These are phyloP conservation scores for Dermochelys coriacea DNA, from an alignment of 2,797 vertebrate genomes.

Conservation along the genomic window DNA sequence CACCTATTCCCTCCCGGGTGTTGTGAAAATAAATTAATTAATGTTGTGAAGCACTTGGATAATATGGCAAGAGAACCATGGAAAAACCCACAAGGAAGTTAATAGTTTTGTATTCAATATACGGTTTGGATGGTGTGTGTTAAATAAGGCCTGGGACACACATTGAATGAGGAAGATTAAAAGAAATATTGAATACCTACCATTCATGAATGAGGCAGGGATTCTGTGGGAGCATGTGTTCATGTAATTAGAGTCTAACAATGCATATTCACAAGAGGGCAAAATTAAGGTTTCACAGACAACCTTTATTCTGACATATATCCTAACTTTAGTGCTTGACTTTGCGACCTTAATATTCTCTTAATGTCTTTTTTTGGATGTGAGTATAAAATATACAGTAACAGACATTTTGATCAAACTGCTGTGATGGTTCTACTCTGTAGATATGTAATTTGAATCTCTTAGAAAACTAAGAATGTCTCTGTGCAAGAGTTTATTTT, in stretches of 20 bases:
- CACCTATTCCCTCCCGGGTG: background rate
- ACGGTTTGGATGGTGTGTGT: background rate
- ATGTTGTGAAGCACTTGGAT: background rate
- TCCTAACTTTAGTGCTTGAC: background rate
- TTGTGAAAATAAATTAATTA: background rate
- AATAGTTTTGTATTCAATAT: background rate
- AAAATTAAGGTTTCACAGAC: background rate
- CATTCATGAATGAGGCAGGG: background rate
- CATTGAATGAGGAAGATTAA: background rate
- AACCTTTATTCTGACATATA: background rate
- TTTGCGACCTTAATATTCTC: background rate
- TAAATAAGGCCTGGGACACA: background rate
- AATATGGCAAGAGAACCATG: background rate
- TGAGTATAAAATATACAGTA: accelerated
- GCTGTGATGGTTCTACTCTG: background rate
- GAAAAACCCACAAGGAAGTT: background rate
- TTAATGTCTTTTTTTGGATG: background rate
- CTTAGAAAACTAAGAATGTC: background rate
- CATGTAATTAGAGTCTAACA: background rate
- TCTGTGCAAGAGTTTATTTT: background rate
- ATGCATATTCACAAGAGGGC: background rate
- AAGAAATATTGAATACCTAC: background rate
- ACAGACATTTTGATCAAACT: background rate
- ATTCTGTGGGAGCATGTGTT: background rate
- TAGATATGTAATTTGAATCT: background rate